Evolutionary conservation across 2,888 invertebrate genomes (phyloP), one percentile per base, ranked within the genome.

Genomic region (Lycophotia porphyrea): DNA sequence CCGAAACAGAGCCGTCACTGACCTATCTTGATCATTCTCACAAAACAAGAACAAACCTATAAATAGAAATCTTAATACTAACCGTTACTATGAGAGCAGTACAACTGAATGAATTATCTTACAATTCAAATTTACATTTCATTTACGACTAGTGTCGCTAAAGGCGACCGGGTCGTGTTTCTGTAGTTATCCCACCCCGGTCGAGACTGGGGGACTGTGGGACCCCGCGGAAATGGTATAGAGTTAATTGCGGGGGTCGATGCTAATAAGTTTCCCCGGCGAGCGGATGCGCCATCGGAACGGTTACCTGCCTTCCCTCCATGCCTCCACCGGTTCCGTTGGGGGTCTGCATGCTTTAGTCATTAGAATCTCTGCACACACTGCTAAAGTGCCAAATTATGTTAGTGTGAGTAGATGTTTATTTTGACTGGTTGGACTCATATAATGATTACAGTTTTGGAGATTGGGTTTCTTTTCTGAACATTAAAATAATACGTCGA

Each of bases 241-340:
- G 84, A 85, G 88, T 89, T 91, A 91, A 92, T 92, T 90, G 90
- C 88, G 76, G 82, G 88, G 89, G 89, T 90, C 91, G 88, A 91
- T 90, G 90, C 87, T 93, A 93, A 93, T 93, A 91, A 90, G 88
- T 90, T 90, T 91, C 84, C 85, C 89, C 87, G 88, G 80, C 84
- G 84, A 88, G 82, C 87, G 87, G 88, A 84, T 83, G 84, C 79
- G 79, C 83, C 87, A 87, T 81, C 85, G 84, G 88, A 84, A 90
- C 90, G 86, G 90, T 89, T 89, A 90, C 85, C 85, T 85, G 80
- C 85, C 82, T 84, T 81, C 84, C 69, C 61, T 66, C 77, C 66
- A 68, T 76, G 47, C 24, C 81, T 67, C 72, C 75, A 75, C 72
- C 71, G 72, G 60, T 49, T n/a, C n/a, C n/a, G n/a, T 81, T 39